Evolutionary conservation across 2,888 invertebrate species (phyloP), one percentile per base, ranked within the genome.

Genomic region (Aradus depressus): DNA sequence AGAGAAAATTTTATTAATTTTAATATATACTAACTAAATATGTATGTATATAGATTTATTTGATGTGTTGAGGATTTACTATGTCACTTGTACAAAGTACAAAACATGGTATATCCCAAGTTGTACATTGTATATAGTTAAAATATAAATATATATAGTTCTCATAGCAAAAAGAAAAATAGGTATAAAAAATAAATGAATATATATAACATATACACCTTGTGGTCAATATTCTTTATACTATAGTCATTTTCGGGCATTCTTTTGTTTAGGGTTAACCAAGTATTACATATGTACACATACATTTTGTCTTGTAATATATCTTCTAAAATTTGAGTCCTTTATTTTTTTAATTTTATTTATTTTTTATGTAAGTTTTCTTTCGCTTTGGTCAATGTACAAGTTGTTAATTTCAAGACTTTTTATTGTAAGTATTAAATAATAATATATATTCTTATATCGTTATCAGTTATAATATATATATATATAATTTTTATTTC

Each of bases 21-120:
- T 49, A 49, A 41, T 49, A 49, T 41, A 41, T 49, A 49, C 41
- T 49, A 49, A 49, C 49, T 49, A 25, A 41, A 45, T 22, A 35
- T 45, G 41, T 41, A 31, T 41, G 14, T 25, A 32, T n/a, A n/a
- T n/a, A n/a, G n/a, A n/a, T n/a, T n/a, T n/a, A n/a, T n/a, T n/a
- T n/a, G n/a, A n/a, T n/a, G n/a, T n/a, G n/a, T 45, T 41, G 49
- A 49, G 49, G 14, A 41, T 37, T 49, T 39, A 41, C 32, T 41
- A 28, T 41, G 32, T 49, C 32, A 10, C 6, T 22, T 21, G 41
- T 41, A 41, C 39, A 41, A 28, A 49, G 18, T 31, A 35, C 19
- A 32, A 41, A 41, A 31, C 21, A n/a, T n/a, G n/a, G n/a, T n/a
- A n/a, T n/a, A n/a, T 35, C 35, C 21, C 16, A 38, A 38, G 44